A percentile compares a stretch with the other conserved stretches of the same genome.
phyloP scores from a whole-genome alignment of 2,888 invertebrate genomes.

The Taenaris catops region DNA sequence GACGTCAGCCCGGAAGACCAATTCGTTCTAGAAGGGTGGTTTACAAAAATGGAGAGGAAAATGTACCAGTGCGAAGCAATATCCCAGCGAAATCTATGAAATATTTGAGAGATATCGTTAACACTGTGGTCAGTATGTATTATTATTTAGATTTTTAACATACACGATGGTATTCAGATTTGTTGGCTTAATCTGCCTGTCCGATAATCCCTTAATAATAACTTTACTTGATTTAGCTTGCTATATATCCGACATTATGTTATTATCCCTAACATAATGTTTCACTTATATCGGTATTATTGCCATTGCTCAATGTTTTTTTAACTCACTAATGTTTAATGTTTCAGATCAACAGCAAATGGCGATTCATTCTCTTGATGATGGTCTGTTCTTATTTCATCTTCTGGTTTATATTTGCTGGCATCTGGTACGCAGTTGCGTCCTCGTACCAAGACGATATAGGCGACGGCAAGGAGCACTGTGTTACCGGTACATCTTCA shows the following conservation, averaged over 20 bases:
- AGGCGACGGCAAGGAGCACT: conserved; percentile 80
- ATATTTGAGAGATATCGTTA: conserved; percentile 69
- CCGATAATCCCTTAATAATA: too few species aligned
- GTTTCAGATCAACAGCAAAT: conserved; percentile 83
- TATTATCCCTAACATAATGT: too few species aligned
- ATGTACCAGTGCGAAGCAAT: conserved; percentile 64
- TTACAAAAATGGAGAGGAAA: conserved; percentile 61
- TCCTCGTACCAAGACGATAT: conserved; percentile 89
- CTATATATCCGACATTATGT: too few species aligned
- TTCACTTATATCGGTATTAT: too few species aligned
- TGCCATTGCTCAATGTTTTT: too few species aligned
- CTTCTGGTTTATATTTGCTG: conserved; percentile 89
- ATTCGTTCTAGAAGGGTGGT: conserved; percentile 60
- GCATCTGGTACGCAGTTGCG: conserved; percentile 85
- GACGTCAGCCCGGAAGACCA: conserved; percentile 49
- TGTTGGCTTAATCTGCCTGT: too few species aligned
- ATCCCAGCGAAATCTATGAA: conserved; percentile 67
- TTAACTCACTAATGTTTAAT: too few species aligned
- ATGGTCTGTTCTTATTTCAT: conserved; percentile 82
- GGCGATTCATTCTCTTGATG: conserved; percentile 84
- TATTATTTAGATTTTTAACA: too few species aligned
- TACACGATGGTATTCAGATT: too few species aligned
- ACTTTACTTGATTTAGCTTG: too few species aligned
- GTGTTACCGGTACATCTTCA: conserved; percentile 80
- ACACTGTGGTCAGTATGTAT: conserved; percentile 64